Evolutionary conservation across 2,113 vertebrate species (phyloP).

Genomic region (Pangasianodon gigas): DNA sequence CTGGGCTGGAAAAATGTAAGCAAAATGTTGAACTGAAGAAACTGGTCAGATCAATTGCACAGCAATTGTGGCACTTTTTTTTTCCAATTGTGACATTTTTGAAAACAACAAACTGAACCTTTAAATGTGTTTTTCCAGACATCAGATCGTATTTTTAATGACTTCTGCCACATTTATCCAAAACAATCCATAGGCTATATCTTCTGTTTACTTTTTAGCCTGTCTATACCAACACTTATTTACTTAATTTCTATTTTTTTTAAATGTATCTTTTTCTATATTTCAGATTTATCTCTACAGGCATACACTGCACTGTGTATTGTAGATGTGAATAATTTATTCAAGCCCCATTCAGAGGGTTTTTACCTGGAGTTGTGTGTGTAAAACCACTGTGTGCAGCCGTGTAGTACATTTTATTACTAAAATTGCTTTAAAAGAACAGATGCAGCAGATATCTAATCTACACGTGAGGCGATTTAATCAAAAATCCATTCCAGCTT

Average conservation of each 20-base stretch:
- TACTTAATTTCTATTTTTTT: neutral
- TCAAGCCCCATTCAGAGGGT: neutral
- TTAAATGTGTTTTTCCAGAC: neutral
- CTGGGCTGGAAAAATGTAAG: neutral
- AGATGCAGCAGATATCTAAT: slow-evolving; percentile 26
- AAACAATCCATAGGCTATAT: neutral
- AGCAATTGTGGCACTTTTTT: neutral
- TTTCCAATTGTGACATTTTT: neutral
- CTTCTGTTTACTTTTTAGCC: neutral
- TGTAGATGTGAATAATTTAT: neutral
- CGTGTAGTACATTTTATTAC: neutral
- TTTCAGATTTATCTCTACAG: neutral
- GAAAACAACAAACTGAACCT: neutral
- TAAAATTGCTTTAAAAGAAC: slow-evolving; percentile 22
- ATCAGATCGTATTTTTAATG: neutral
- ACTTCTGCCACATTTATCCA: neutral
- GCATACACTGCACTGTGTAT: neutral
- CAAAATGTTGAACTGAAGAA: neutral
- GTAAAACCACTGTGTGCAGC: slow-evolving; percentile 2
- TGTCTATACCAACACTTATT: neutral
- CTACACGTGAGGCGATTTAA: slow-evolving; percentile 33
- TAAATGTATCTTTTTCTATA: neutral
- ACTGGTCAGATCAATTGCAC: neutral
- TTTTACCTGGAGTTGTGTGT: neutral
- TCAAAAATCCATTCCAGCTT: slow-evolving; percentile 54